These are phyloP conservation scores for Omphaloscelis lunosa DNA, from an alignment of 2,888 invertebrate genomes.

Conservation along the genomic window DNA sequence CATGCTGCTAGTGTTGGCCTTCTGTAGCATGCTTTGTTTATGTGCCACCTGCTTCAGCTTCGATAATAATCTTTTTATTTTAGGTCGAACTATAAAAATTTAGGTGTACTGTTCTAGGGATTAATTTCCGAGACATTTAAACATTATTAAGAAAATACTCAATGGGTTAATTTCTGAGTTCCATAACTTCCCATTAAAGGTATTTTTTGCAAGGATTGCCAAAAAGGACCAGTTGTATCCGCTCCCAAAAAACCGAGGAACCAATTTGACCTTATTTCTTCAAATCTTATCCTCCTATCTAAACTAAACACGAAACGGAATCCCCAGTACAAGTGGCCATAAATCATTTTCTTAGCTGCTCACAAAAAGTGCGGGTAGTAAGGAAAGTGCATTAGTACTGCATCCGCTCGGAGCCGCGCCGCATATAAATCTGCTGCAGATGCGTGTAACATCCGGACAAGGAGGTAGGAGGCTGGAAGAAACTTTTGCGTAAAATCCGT, in stretches of 20 bases:
- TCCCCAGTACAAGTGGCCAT: conserved; percentile 34
- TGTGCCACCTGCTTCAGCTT: background rate
- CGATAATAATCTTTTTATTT: background rate
- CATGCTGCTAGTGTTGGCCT: background rate
- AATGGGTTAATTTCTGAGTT: background rate
- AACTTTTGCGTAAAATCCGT: background rate
- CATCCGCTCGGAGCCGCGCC: conserved; percentile 55
- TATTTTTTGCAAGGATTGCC: background rate
- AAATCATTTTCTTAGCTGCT: conserved; percentile 57
- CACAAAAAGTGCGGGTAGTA: conserved; percentile 63
- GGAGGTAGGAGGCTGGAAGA: conserved; percentile 48
- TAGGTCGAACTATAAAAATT: background rate
- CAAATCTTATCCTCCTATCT: background rate
- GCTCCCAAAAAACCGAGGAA: background rate
- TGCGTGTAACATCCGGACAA: conserved; percentile 60
- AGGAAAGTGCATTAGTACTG: conserved; percentile 69
- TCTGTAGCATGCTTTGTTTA: background rate
- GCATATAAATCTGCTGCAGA: conserved; percentile 73
- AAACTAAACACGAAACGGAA: conserved; percentile 30
- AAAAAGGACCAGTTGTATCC: background rate
- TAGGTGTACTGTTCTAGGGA: background rate
- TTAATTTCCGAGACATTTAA: background rate
- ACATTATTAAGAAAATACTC: background rate
- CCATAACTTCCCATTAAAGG: background rate
- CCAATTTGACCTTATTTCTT: background rate